phyloP scores from a whole-genome alignment of 2,113 vertebrate species.

The Scomber japonicus region DNA sequence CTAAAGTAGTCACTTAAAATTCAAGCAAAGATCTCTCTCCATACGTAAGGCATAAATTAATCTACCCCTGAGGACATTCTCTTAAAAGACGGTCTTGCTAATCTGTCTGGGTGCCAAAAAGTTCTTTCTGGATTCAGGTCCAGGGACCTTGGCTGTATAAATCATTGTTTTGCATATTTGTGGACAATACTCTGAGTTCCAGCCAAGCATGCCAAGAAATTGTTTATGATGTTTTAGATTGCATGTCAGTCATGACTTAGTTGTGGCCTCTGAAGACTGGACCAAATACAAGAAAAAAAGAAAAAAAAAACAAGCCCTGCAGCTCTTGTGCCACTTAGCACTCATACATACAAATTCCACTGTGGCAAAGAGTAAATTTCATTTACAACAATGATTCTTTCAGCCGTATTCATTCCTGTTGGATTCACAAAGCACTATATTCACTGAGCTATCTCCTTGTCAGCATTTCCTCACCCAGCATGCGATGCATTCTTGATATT shows the following conservation, averaged over 20 bases:
- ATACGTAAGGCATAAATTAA: slow-evolving; percentile 27
- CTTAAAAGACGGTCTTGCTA: slow-evolving; percentile 26
- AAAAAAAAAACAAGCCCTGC: slow-evolving; percentile 1
- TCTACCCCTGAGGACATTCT: slow-evolving; percentile 12
- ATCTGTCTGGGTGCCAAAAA: slow-evolving; percentile 42
- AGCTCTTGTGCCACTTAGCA: not conserved
- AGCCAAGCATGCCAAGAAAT: slow-evolving; percentile 49
- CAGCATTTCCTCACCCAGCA: slow-evolving; percentile 16
- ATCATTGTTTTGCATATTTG: slow-evolving; percentile 67
- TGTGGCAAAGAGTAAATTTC: slow-evolving; percentile 30
- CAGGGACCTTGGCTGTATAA: slow-evolving; percentile 26
- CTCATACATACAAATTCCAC: slow-evolving; percentile 5
- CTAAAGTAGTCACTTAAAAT: slow-evolving; percentile 43
- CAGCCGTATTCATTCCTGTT: slow-evolving; percentile 4
- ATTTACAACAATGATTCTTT: slow-evolving; percentile 30
- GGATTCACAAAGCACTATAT: not conserved
- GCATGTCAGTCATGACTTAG: slow-evolving; percentile 16
- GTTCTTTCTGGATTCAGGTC: slow-evolving; percentile 38
- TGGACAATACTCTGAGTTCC: slow-evolving; percentile 45
- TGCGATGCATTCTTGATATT: slow-evolving; percentile 2
- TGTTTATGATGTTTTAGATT: slow-evolving; percentile 65
- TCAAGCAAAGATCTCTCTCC: slow-evolving; percentile 25
- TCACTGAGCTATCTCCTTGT: not conserved
- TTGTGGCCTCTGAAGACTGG: slow-evolving; percentile 19
- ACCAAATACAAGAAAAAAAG: slow-evolving; percentile 4